phyloP scores from a whole-genome alignment of 1,140 invertebrate genomes.

The Diachasma alloeum region DNA sequence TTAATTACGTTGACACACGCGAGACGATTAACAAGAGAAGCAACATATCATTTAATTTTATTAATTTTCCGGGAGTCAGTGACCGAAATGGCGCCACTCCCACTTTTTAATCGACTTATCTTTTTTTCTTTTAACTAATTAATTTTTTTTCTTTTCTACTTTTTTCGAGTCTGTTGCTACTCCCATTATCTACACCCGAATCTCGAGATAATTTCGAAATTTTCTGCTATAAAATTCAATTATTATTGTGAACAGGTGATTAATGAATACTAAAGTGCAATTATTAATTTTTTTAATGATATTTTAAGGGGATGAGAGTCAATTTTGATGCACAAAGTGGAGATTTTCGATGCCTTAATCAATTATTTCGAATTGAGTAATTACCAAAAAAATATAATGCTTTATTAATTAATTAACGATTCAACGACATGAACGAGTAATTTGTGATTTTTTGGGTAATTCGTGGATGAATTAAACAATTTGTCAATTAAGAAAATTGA shows the following conservation, averaged over 20 bases:
- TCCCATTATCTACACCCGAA: not conserved
- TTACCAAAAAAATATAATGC: not conserved
- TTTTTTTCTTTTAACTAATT: not conserved
- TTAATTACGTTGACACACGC: conserved; percentile 51
- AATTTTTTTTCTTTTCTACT: not conserved
- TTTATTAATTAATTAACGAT: no score
- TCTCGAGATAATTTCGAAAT: no score
- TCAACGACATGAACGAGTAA: not conserved
- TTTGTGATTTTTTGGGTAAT: not conserved
- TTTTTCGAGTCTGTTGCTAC: not conserved
- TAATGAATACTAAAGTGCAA: not conserved
- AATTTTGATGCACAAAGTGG: no score
- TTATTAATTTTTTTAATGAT: not conserved
- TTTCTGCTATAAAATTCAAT: not conserved
- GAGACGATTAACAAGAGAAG: conserved; percentile 60
- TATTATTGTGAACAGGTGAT: not conserved
- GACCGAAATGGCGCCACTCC: not conserved
- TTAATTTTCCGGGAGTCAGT: conserved; percentile 48
- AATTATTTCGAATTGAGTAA: not conserved
- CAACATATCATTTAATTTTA: conserved; percentile 65
- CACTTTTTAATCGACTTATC: not conserved
- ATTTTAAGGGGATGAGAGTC: not conserved
- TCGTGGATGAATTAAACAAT: not conserved
- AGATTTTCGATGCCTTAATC: no score
- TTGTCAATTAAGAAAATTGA: not conserved